Evolutionary conservation across 2,113 vertebrate species (phyloP), one percentile per base, ranked within the genome.

Genomic region (Physeter macrocephalus): DNA sequence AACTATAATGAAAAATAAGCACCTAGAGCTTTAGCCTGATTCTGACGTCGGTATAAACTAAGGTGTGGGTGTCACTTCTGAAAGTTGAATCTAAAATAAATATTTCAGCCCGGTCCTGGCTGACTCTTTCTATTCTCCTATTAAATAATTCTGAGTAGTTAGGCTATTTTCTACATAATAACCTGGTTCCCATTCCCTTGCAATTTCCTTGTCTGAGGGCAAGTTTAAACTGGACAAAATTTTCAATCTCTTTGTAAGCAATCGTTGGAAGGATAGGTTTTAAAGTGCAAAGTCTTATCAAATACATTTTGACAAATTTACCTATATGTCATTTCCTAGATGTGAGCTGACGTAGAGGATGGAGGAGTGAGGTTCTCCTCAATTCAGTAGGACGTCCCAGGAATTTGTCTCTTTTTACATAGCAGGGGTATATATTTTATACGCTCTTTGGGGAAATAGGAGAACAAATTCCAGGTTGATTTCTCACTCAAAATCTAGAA

Each of bases 1-100:
- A 41, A 61, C 21, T 39, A 1, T 49, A 14, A 27, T 21, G 21
- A 41, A 61, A 13, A 17, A 11, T 20, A 11, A 0, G 0, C 14
- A 10, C 0, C 21, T 3, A 14, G 59, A 71, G 18, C 10, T 23
- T 1, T 62, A 46, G 52, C 1, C 0, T 29, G 20, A 59, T 43
- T 18, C 39, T n/a, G n/a, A 14, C 11, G 0, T 12, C 9, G 7
- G 8, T 18, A 2, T 27, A 43, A 84, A 78, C 39, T 20, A 13
- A 43, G 39, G 2, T 8, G 29, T 12, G 5, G 8, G 11, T 20
- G 23, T 78, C 39, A 4, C 88, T 75, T 74, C 66, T 34, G n/a
- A 59, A 31, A 3, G 2, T 13, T 20, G 10, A 15, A 2, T 43
- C 36, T 17, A 18, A 52, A 13, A 6, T 3, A 4, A 36, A 8